Evolutionary conservation across 2,797 vertebrate genomes (phyloP).

Genomic region (Podargus strigoides): DNA sequence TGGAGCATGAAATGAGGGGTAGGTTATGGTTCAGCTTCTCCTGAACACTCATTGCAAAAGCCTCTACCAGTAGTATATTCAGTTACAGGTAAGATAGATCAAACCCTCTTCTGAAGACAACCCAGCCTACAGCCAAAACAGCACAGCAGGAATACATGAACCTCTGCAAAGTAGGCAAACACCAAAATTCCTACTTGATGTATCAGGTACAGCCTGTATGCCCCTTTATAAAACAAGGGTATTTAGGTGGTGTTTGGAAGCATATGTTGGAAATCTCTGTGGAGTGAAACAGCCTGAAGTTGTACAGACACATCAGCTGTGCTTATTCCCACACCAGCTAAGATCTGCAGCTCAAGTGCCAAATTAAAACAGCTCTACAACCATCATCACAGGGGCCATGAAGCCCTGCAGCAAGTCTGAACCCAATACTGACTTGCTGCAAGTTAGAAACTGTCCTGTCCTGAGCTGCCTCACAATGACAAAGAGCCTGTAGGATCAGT

Average conservation of each 20-base stretch:
- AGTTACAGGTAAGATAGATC: not conserved
- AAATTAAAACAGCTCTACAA: not conserved
- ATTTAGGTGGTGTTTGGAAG: not conserved
- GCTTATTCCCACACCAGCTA: not conserved
- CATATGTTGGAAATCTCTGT: not conserved
- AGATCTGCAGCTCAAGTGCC: not conserved
- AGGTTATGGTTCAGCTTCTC: not conserved
- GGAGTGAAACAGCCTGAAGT: not conserved
- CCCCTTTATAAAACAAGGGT: not conserved
- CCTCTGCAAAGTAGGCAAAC: not conserved
- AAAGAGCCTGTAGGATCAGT: slow-evolving; percentile 73
- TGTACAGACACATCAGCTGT: not conserved
- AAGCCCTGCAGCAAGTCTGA: not conserved
- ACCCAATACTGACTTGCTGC: not conserved
- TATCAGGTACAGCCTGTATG: not conserved
- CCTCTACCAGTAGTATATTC: not conserved
- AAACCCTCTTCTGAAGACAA: not conserved
- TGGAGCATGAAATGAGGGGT: not conserved
- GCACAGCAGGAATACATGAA: not conserved
- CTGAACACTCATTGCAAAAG: not conserved
- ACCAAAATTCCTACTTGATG: not conserved
- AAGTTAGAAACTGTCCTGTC: not conserved
- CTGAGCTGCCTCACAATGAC: slow-evolving; percentile 15
- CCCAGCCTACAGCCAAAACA: not conserved
- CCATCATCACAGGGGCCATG: not conserved